phyloP scores from a whole-genome alignment of 2,888 invertebrate species.

The Scaptodrosophila latifasciaeformis region DNA sequence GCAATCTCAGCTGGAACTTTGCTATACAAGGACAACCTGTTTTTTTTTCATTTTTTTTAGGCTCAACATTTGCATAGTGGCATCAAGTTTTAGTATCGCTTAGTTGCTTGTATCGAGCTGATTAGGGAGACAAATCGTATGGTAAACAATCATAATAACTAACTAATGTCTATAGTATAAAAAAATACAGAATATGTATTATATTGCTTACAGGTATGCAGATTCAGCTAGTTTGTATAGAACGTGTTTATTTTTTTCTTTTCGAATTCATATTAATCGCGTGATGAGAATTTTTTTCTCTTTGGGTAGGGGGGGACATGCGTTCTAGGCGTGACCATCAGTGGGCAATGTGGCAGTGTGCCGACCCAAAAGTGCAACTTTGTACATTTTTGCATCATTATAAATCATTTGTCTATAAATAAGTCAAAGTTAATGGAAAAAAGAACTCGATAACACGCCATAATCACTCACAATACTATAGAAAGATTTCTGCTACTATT shows the following conservation, averaged over 20 bases:
- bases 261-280: conserved; percentile 29
- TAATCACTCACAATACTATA: conserved; percentile 46
- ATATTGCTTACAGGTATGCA: conserved; percentile 43
- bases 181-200: not conserved
- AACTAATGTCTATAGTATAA: no score
- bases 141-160: no score
- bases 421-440: conserved; percentile 58
- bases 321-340: not conserved
- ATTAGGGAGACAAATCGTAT: no score
- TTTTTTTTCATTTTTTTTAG: conserved; percentile 60
- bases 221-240: conserved; percentile 41
- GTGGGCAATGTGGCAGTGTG: not conserved
- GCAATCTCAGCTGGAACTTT: no score
- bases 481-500: no score
- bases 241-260: no score
- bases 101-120: no score
- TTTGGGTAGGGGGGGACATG: no score
- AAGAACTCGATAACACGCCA: conserved; percentile 47
- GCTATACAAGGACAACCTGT: conserved; percentile 53
- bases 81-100: no score
- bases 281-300: no score
- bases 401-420: conserved; percentile 64
- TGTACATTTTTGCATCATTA: no score
- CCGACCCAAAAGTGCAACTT: no score
- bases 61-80: conserved; percentile 13